These are phyloP conservation scores for Theocolax elegans DNA, from an alignment of 1,140 invertebrate species.

Conservation along the genomic window DNA sequence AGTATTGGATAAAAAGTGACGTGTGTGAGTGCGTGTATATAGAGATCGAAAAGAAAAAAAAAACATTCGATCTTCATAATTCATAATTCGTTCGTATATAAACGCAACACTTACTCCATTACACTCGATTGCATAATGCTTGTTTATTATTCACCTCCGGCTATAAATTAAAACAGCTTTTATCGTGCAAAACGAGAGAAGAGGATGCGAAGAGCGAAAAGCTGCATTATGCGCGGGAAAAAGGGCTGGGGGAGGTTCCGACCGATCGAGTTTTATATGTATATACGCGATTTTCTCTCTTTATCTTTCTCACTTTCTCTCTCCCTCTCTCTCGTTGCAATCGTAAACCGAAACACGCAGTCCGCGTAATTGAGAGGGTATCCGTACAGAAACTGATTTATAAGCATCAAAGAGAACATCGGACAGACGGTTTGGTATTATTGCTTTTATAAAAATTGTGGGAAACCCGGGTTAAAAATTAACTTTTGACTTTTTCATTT, in stretches of 20 bases:
- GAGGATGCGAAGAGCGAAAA: background rate
- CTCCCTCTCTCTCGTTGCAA: too few relatives aligned
- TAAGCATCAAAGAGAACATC: background rate
- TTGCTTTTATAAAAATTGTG: too few relatives aligned
- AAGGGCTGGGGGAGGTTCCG: background rate
- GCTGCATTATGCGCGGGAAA: background rate
- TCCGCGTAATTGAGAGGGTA: background rate
- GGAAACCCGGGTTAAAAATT: too few relatives aligned
- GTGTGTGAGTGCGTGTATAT: too few relatives aligned
- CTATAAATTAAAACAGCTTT: constrained; percentile 1
- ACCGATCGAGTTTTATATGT: background rate
- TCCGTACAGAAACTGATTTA: background rate
- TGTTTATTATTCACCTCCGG: background rate
- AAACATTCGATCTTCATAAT: background rate
- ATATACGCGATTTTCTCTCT: too few relatives aligned
- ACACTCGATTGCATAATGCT: constrained; percentile 5
- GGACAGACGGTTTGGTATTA: too few relatives aligned
- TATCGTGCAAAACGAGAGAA: background rate
- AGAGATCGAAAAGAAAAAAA: background rate
- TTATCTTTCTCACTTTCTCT: too few relatives aligned
- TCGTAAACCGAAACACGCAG: background rate
- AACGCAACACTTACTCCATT: background rate
- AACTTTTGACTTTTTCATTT: too few relatives aligned
- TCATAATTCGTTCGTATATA: background rate
- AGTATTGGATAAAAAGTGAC: too few relatives aligned